Evolutionary conservation across 53 echinoderm and acorn worm species (phyloP).

Genomic region (Echinarachnius parma): DNA sequence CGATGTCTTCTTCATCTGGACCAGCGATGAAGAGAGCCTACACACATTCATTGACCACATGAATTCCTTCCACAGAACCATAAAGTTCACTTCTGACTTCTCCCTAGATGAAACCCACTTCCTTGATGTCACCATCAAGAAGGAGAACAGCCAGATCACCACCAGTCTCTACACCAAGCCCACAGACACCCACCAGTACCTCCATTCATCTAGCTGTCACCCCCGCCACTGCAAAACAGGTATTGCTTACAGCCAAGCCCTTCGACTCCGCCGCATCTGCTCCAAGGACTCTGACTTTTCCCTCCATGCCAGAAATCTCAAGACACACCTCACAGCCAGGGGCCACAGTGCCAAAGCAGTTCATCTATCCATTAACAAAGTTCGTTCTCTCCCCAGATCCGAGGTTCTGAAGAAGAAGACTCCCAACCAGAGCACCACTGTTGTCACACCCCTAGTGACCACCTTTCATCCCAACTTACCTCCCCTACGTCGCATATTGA

Average conservation of each 20-base stretch:
- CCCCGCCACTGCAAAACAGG: neutral
- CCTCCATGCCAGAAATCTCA: neutral
- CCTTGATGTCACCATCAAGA: neutral
- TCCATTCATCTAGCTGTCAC: slow-evolving; percentile 7
- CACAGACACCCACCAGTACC: slow-evolving; percentile 12
- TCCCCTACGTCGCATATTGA: neutral
- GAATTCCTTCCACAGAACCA: slow-evolving; percentile 1
- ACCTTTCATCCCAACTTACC: neutral
- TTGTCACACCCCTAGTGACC: neutral
- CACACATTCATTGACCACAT: neutral
- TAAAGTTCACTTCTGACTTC: slow-evolving; percentile 7
- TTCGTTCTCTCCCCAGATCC: neutral
- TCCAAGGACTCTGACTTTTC: neutral
- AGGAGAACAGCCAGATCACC: neutral
- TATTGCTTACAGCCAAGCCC: neutral
- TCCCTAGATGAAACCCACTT: neutral
- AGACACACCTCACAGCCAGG: neutral
- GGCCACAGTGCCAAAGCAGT: neutral
- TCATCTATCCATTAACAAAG: neutral
- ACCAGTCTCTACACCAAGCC: neutral
- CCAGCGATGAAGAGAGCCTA: neutral
- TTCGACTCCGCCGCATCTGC: neutral
- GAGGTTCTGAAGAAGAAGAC: neutral
- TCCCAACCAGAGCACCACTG: neutral
- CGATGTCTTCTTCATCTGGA: neutral